Evolutionary conservation across 92 coral and sea anemone genomes (phyloP).

Genomic region (Chrysogorgia sp.): DNA sequence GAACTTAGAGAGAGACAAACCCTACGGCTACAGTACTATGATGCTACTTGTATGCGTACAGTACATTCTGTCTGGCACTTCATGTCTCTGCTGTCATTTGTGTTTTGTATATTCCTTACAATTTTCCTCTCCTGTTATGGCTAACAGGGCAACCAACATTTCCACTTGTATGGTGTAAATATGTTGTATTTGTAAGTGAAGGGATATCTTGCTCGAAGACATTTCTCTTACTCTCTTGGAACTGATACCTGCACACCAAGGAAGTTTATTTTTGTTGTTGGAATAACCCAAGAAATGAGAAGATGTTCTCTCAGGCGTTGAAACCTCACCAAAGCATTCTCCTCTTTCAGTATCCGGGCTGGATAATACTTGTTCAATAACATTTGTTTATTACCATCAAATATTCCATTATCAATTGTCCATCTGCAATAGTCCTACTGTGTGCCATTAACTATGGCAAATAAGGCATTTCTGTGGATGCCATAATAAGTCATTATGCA

Average conservation of each 20-base stretch:
- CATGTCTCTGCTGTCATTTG: too few relatives aligned
- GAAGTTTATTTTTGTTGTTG: slow-evolving; percentile 61
- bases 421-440: slow-evolving; percentile 73
- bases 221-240: slow-evolving; percentile 62
- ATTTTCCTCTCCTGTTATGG: slow-evolving; percentile 35
- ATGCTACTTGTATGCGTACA: too few relatives aligned
- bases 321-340: slow-evolving; percentile 52
- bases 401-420: slow-evolving; percentile 49
- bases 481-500: slow-evolving; percentile 57
- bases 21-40: too few relatives aligned
- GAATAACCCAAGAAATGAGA: slow-evolving; percentile 73
- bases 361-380: slow-evolving; percentile 73
- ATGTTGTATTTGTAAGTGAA: slow-evolving; percentile 61
- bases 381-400: slow-evolving; percentile 46
- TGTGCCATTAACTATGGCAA: slow-evolving; percentile 52
- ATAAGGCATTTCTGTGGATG: slow-evolving; percentile 66
- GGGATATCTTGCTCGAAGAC: slow-evolving; percentile 69
- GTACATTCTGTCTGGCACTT: too few relatives aligned
- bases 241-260: slow-evolving; percentile 66
- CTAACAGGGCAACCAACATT: slow-evolving; percentile 86
- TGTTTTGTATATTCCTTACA: slow-evolving; percentile 21
- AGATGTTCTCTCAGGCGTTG: slow-evolving; percentile 61
- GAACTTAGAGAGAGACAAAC: too few relatives aligned
- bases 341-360: slow-evolving; percentile 48
- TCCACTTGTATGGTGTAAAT: slow-evolving; percentile 82